Evolutionary conservation across 2,888 invertebrate genomes (phyloP).

Genomic region (Sclerodermus sp.): DNA sequence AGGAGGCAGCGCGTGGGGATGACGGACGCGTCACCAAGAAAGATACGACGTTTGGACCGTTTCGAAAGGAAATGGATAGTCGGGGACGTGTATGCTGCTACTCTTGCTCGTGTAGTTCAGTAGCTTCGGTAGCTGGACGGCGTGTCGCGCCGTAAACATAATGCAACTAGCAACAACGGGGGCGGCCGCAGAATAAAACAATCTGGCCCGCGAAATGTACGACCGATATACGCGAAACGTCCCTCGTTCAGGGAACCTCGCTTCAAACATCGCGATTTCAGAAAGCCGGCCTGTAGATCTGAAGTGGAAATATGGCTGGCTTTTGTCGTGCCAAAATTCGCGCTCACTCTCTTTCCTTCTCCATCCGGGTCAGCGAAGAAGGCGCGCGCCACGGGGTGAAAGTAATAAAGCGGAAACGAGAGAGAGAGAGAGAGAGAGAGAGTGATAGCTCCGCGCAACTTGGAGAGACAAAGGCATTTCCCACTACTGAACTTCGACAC

Average conservation of each 20-base stretch:
- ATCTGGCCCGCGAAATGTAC: conserved; percentile 4
- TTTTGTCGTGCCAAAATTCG: conserved; percentile 50
- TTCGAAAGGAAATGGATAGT: conserved; percentile 1
- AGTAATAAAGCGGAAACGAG: not conserved
- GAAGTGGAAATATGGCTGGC: conserved; percentile 42
- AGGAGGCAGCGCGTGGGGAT: conserved; percentile 1
- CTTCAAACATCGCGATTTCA: conserved; percentile 25
- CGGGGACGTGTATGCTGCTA: too few relatives aligned
- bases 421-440: not conserved
- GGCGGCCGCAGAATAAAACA: conserved; percentile 16
- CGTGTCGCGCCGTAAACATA: conserved; percentile 43
- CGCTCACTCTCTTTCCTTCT: conserved; percentile 2
- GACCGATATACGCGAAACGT: conserved; percentile 40
- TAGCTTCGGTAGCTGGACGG: conserved; percentile 5
- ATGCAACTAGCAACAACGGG: conserved; percentile 41
- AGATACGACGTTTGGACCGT: conserved; percentile 22
- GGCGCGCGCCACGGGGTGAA: too few relatives aligned
- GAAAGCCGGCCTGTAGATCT: conserved; percentile 34
- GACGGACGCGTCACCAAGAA: conserved; percentile 20
- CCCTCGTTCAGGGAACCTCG: conserved; percentile 25
- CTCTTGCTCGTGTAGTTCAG: not conserved
- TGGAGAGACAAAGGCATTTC: conserved; percentile 21
- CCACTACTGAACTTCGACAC: conserved; percentile 28
- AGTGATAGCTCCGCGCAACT: not conserved
- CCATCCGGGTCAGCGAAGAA: not conserved